Evolutionary conservation across 2,888 invertebrate genomes (phyloP).

Genomic region (Agonopterix subpropinquella): DNA sequence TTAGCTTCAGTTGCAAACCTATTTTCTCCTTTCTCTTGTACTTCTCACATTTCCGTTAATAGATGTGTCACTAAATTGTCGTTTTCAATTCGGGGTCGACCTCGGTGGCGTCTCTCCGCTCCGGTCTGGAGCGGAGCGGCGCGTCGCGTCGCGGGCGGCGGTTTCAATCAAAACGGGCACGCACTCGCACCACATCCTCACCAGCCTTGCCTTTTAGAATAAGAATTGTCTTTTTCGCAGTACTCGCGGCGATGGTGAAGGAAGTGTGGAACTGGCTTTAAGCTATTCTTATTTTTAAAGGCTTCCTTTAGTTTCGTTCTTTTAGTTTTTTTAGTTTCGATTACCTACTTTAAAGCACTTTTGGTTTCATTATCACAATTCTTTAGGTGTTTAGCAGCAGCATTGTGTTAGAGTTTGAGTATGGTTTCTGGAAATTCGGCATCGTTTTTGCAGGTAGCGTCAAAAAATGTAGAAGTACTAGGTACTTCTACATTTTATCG

Average conservation of each 20-base stretch:
- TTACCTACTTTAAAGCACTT: too few species aligned
- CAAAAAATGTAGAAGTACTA: too few species aligned
- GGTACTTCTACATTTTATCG: too few species aligned
- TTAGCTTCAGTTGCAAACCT: constrained; percentile 18
- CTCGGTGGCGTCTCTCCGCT: constrained; percentile 20
- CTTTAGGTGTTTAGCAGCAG: too few species aligned
- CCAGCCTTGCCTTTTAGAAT: constrained; percentile 69
- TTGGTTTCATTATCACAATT: too few species aligned
- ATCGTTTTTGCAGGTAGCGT: too few species aligned
- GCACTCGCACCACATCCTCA: constrained; percentile 70
- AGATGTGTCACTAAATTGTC: constrained; percentile 72
- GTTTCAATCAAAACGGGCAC: constrained; percentile 73
- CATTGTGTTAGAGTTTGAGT: too few species aligned
- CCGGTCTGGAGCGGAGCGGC: constrained; percentile 5
- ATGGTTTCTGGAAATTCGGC: not conserved
- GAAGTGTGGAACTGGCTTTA: constrained; percentile 42
- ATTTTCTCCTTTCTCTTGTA: constrained; percentile 56
- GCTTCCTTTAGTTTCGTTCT: too few species aligned
- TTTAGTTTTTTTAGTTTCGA: too few species aligned
- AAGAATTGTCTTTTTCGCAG: constrained; percentile 74
- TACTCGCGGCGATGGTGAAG: constrained; percentile 41
- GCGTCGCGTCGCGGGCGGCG: constrained; percentile 24
- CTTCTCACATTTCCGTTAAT: constrained; percentile 61
- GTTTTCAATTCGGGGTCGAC: constrained; percentile 65
- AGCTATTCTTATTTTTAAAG: too few species aligned